Conservation (phyloP, 2,888 invertebrate genomes). For the Eumacrocentrus americanus region DNA sequence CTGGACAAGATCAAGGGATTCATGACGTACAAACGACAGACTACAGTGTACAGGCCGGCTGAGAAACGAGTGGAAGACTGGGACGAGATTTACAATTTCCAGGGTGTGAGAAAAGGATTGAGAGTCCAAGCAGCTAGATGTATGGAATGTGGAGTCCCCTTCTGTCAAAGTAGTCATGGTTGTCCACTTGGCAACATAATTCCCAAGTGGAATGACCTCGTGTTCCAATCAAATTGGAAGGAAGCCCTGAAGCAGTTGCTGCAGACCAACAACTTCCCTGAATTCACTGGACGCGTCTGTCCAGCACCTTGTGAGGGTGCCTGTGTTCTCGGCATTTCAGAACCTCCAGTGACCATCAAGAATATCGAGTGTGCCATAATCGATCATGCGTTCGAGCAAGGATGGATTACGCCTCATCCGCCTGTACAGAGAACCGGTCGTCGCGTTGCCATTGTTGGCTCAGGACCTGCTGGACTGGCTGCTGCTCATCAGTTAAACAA, state of each 20-base stretch:
- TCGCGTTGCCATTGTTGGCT: constrained; percentile 88
- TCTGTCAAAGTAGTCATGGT: constrained; percentile 93
- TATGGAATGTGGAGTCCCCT: constrained; percentile 99
- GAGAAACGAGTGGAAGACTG: constrained; percentile 89
- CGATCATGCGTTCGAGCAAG: constrained; percentile 95
- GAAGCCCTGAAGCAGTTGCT: constrained; percentile 90
- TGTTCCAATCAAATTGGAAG: constrained; percentile 93
- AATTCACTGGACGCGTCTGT: constrained; percentile 92
- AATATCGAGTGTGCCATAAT: constrained; percentile 99
- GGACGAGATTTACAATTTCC: constrained; percentile 94
- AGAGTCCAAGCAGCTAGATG: constrained; percentile 91
- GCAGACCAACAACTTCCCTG: constrained; percentile 99
- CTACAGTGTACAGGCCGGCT: constrained; percentile 82
- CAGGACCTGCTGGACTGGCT: constrained; percentile 93
- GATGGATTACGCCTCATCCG: constrained; percentile 87
- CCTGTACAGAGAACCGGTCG: constrained; percentile 79
- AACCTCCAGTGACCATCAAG: constrained; percentile 97
- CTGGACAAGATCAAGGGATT: constrained; percentile 87
- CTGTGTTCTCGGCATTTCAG: constrained; percentile 94
- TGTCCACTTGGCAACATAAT: constrained; percentile 98
- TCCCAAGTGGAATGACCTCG: constrained; percentile 98
- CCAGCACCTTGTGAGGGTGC: constrained; percentile 99
- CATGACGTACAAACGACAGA: constrained; percentile 93
- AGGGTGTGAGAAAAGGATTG: constrained; percentile 86
- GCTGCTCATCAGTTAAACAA: constrained; percentile 97